These are phyloP conservation scores for Cephus rjabovi DNA, from an alignment of 2,888 invertebrate genomes.

Conservation along the genomic window DNA sequence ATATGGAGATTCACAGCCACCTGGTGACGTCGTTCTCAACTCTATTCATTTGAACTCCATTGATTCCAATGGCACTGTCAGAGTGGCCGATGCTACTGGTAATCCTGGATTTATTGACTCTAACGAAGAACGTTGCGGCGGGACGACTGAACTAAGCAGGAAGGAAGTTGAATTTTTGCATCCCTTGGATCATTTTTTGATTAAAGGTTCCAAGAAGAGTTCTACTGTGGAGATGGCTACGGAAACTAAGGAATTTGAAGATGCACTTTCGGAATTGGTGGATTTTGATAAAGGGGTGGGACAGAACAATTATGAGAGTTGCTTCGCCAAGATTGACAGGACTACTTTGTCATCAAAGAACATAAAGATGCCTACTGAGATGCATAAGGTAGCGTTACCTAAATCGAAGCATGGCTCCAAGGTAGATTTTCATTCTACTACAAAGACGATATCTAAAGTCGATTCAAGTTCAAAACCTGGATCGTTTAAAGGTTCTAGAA, in stretches of 20 bases:
- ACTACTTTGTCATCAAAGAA: not conserved
- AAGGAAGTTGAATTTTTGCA: conserved; percentile 36
- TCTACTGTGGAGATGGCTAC: conserved; percentile 43
- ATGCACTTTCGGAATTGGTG: not conserved
- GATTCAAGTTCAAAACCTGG: not conserved
- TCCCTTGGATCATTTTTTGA: conserved; percentile 53
- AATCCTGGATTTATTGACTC: conserved; percentile 39
- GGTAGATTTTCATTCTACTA: not conserved
- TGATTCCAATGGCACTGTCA: conserved; percentile 22
- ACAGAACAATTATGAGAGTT: not conserved
- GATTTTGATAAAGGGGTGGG: not conserved
- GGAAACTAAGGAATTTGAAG: conserved; percentile 26
- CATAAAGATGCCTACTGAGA: not conserved
- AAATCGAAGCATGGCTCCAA: not conserved
- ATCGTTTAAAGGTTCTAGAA: not conserved
- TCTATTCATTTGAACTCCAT: conserved; percentile 53
- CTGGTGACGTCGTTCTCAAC: conserved; percentile 56
- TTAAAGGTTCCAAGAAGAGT: conserved; percentile 28
- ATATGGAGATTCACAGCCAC: conserved; percentile 52
- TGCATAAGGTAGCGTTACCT: not conserved
- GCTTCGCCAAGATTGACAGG: not conserved
- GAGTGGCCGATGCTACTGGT: not conserved
- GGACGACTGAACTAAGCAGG: conserved; percentile 25
- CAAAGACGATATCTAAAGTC: not conserved
- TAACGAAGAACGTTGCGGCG: conserved; percentile 40